Percentiles rank a stretch among this genome's conserved stretches.
These are phyloP conservation scores for Oryzias sinensis DNA, from an alignment of 2,797 vertebrate genomes.

Conservation along the genomic window DNA sequence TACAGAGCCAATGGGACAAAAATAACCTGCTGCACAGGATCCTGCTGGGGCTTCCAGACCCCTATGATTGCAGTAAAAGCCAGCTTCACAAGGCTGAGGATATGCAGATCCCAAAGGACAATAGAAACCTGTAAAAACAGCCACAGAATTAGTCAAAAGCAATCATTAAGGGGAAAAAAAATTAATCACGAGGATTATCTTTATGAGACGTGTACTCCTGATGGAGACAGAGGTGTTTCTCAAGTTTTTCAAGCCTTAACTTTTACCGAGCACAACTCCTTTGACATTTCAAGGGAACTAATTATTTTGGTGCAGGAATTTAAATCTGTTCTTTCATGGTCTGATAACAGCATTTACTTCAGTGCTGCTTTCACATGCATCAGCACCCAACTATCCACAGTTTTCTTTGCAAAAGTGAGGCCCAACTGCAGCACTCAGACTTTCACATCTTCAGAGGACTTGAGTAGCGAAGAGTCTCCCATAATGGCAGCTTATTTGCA, in stretches of 20 bases:
- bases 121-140: slow-evolving; percentile 76
- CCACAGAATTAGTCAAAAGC: slow-evolving; percentile 15
- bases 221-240: slow-evolving; percentile 16
- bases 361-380: slow-evolving; percentile 4
- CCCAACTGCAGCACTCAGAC: not conserved
- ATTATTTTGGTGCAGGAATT: slow-evolving; percentile 22
- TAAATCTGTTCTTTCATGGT: slow-evolving; percentile 19
- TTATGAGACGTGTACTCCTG: not conserved
- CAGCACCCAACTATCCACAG: slow-evolving; percentile 11
- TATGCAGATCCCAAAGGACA: slow-evolving; percentile 81
- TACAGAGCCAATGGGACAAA: slow-evolving; percentile 72
- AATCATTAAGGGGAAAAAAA: slow-evolving; percentile 2
- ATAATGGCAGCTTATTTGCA: not conserved
- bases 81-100: slow-evolving; percentile 83
- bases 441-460: slow-evolving; percentile 5
- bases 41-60: slow-evolving; percentile 73
- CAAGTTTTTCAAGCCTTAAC: slow-evolving; percentile 16
- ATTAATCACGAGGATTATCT: slow-evolving; percentile 15
- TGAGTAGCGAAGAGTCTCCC: not conserved
- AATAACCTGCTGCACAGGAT: slow-evolving; percentile 71
- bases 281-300: slow-evolving; percentile 16
- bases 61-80: slow-evolving; percentile 76
- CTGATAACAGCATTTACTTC: slow-evolving; percentile 25
- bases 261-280: slow-evolving; percentile 1
- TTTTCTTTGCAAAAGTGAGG: slow-evolving; percentile 1